These are phyloP conservation scores for Resseliella maxima DNA, from an alignment of 2,888 invertebrate genomes.

Conservation along the genomic window DNA sequence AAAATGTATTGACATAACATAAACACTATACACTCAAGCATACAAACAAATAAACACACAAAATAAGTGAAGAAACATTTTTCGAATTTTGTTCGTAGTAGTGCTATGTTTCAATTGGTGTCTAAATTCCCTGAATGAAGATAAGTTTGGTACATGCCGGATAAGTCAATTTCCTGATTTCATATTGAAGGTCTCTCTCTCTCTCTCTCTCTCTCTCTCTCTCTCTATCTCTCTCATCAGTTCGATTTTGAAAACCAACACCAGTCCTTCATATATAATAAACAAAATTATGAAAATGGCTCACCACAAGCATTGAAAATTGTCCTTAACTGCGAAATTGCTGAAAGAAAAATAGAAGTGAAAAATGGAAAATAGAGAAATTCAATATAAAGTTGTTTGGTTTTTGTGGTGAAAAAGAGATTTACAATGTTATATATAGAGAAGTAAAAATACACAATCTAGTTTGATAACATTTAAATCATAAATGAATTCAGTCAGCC, in stretches of 20 bases:
- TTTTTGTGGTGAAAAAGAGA: neutral
- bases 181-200: neutral
- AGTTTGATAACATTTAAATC: neutral
- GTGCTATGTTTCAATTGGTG: conserved; percentile 19
- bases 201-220: too few species aligned
- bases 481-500: neutral
- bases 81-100: neutral
- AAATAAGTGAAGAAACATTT: neutral
- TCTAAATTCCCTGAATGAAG: neutral
- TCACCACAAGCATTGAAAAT: neutral
- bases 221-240: too few species aligned
- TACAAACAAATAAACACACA: neutral
- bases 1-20: neutral
- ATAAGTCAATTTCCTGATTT: conserved; percentile 1
- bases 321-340: conserved; percentile 16
- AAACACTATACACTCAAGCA: neutral
- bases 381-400: neutral
- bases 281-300: neutral
- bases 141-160: neutral
- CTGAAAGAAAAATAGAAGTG: too few species aligned
- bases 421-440: neutral
- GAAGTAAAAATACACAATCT: neutral
- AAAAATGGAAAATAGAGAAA: too few species aligned
- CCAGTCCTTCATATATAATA: neutral
- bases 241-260: neutral